Base-by-base conservation (phyloP, 2,888 invertebrate species). In the Tachina lurida region DNA sequence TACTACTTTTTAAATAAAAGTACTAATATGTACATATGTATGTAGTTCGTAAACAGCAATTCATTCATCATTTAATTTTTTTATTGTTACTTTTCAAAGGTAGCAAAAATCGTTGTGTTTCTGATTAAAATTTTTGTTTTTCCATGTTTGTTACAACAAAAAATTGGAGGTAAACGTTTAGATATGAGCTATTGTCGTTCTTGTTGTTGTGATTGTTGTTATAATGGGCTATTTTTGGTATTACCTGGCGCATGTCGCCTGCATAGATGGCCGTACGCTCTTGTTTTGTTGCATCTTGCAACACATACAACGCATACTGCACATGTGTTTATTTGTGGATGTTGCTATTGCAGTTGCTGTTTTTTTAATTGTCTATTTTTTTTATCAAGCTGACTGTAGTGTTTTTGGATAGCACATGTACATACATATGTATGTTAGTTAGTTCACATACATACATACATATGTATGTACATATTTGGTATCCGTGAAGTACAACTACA, bases 211-310 rank as follows among this genome's bases (percentile, higher is more conserved):
- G 13, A 47, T 15, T 19, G 43, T 45, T 47, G 22, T 65, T 65
- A 7, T 67, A 73, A 70, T 70, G 49, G 74, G 43, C 58, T 75
- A 80, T 74, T 84, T 62, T 62, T 82, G 67, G 56, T 78, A 62
- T 56, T 84, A 86, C 85, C 85, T 86, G 85, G 85, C 85, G 85
- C 85, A 86, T 84, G 84, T 81, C 84, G 70, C 86, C 74, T 84
- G 80, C 75, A 84, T 71, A 75, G 75, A 77, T 86, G 77, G 65
- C 45, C 43, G 47, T 78, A 70, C 74, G 65, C 49, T 41, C 62
- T 73, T 67, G 31, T 78, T 39, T 47, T 84, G 63, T 58, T 79
- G 84, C 80, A 82, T 71, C 31, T 79, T 79, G 15, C 76, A 63
- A 13, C 47, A 39, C 39, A 60, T 58, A 68, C n/a, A 13, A n/a